Base-by-base conservation (phyloP, 2,797 vertebrate species). In the Myripristis jacobus region DNA sequence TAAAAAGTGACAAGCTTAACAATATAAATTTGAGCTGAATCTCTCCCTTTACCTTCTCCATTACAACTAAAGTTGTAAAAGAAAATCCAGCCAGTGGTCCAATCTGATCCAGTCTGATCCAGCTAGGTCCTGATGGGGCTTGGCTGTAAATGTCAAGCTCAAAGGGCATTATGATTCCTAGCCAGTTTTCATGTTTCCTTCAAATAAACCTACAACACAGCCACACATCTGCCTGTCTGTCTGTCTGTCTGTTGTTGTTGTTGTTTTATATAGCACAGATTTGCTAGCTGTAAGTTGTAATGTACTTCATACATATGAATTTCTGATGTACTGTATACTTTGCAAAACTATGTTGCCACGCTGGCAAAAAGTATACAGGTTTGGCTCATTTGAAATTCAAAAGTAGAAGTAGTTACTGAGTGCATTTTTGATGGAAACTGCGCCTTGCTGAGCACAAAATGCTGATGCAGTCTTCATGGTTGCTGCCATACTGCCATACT, bases 391-490 rank as follows among this genome's bases (percentile, higher is more conserved):
- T 80, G 69, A 54, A 71, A 77, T 67, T 70, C 56, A n/a, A 11
- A 34, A 54, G 27, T 68, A 48, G 54, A 70, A 84, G 66, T 38
- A 13, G 64, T 75, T 69, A 61, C 68, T 68, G 29, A 66, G 71
- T 73, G 41, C 46, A 73, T 80, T 75, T 83, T 60, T 74, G 57
- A 78, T 81, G 58, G 57, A 68, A 75, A 76, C 60, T 75, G 51
- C 82, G 57, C 36, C 47, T 72, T 27, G 2, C 51, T 10, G 27
- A 29, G 6, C 27, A 3, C 6, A 29, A 29, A 29, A 29, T 29
- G 27, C 27, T 29, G 27, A 29, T 29, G 27, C n/a, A 8, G 67
- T 67, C 70, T 54, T 74, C 38, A 67, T 72, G 59, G 74, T 34
- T 52, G 56, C 67, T 55, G 72, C 76, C 43, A 55, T 54, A 10